Conservation (phyloP, 2,888 invertebrate genomes). For the Acronicta leporina region DNA sequence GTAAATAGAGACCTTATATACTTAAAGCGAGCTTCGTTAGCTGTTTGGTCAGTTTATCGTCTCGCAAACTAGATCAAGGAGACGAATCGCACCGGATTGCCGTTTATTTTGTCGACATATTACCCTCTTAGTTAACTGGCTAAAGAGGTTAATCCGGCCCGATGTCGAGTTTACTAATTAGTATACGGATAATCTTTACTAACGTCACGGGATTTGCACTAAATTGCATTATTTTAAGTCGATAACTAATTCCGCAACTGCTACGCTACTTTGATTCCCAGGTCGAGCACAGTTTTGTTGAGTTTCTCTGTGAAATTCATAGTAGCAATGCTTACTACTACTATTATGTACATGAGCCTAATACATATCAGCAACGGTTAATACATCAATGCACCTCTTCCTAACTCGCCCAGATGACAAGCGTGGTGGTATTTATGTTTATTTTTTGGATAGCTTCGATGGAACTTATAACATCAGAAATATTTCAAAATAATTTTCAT, state of each 20-base stretch:
- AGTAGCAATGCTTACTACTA: too few relatives aligned
- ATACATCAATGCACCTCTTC: too few relatives aligned
- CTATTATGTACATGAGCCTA: too few relatives aligned
- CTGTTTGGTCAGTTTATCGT: conserved; percentile 49
- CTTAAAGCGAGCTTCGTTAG: conserved; percentile 47
- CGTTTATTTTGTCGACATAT: conserved; percentile 69
- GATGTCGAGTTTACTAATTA: conserved; percentile 64
- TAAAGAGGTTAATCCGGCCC: conserved; percentile 64
- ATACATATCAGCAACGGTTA: too few relatives aligned
- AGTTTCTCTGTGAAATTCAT: too few relatives aligned
- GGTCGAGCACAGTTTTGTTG: too few relatives aligned
- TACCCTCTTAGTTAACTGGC: conserved; percentile 63
- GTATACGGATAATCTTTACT: conserved; percentile 59
- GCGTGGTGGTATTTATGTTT: too few relatives aligned
- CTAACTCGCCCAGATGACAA: too few relatives aligned
- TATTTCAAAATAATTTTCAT: conserved; percentile 43
- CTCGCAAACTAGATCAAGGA: conserved; percentile 51
- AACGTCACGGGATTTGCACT: conserved; percentile 39
- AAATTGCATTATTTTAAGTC: conserved; percentile 31
- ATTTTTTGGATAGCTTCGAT: too few relatives aligned
- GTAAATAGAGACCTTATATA: conserved; percentile 39
- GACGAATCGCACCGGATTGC: conserved; percentile 59
- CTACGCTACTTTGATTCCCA: too few relatives aligned
- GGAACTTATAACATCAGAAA: conserved; percentile 42
- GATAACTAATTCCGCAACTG: neutral